A percentile compares a stretch with the other conserved stretches of the same genome.
phyloP scores from a whole-genome alignment of 2,888 invertebrate genomes.

The Hyppa rectilinea region DNA sequence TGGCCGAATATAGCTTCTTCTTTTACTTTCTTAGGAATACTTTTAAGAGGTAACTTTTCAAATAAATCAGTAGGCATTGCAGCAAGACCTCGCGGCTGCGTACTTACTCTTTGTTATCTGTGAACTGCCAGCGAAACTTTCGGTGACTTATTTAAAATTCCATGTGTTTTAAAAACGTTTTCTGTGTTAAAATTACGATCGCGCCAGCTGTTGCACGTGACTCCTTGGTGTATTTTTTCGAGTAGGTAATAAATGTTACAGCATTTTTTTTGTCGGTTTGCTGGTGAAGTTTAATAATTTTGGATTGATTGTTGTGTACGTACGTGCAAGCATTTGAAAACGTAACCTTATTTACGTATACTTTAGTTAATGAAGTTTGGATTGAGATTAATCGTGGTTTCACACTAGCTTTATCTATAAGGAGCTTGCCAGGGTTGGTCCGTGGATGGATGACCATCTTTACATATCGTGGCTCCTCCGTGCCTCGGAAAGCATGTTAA shows the following conservation, averaged over 20 bases:
- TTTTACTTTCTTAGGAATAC: constrained; percentile 70
- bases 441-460: too few species aligned
- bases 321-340: background rate
- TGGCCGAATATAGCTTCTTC: constrained; percentile 79
- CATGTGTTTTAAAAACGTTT: constrained; percentile 74
- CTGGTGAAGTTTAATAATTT: background rate
- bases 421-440: too few species aligned
- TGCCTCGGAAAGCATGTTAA: too few species aligned
- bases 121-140: constrained; percentile 76
- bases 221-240: constrained; percentile 28
- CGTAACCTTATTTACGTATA: too few species aligned
- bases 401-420: background rate
- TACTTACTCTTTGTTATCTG: constrained; percentile 82
- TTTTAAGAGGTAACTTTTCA: constrained; percentile 84
- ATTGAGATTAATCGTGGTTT: background rate
- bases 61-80: constrained; percentile 86
- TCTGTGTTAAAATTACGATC: constrained; percentile 58
- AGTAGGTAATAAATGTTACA: constrained; percentile 8
- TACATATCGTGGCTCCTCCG: too few species aligned
- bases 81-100: constrained; percentile 72
- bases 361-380: background rate
- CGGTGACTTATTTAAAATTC: constrained; percentile 80
- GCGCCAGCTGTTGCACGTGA: constrained; percentile 56
- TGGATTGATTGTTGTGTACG: background rate
- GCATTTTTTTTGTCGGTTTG: background rate